These are phyloP conservation scores for Platysteira castanea DNA, from an alignment of 2,113 vertebrate species.

Conservation along the genomic window DNA sequence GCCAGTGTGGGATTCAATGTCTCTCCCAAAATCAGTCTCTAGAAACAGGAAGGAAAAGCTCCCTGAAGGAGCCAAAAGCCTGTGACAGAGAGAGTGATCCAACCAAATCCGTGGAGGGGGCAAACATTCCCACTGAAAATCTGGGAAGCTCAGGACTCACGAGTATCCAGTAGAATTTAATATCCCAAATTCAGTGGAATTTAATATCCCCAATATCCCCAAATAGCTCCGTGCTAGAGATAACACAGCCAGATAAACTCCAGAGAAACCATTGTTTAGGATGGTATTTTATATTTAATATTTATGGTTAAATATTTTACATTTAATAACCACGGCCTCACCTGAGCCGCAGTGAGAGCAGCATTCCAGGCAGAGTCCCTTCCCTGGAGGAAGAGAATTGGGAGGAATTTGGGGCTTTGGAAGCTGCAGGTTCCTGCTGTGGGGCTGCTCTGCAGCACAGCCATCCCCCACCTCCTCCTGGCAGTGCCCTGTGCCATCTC, in stretches of 20 bases:
- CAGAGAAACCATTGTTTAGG: background rate
- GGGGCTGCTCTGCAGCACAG: background rate
- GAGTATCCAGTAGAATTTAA: background rate
- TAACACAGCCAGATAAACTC: background rate
- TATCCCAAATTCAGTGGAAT: too few species aligned
- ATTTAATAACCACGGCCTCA: background rate
- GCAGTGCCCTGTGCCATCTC: background rate
- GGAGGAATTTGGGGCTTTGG: background rate
- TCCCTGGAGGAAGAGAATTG: background rate
- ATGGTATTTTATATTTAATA: too few species aligned
- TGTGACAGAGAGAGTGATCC: background rate
- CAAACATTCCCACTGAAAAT: background rate
- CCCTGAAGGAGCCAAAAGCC: background rate
- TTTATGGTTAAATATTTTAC: background rate
- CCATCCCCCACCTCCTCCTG: background rate
- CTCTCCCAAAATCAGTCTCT: background rate
- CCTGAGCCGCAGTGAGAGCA: background rate
- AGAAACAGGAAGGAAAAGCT: background rate
- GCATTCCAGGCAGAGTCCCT: fast-evolving
- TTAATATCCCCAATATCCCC: too few species aligned
- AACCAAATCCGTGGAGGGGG: background rate
- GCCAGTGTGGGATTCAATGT: background rate
- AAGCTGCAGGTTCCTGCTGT: background rate
- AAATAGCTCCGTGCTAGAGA: background rate
- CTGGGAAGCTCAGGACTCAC: background rate